Percentiles rank a stretch among this genome's conserved stretches.
Conservation (phyloP, 2,797 vertebrate species). For the Harpagifer antarcticus region DNA sequence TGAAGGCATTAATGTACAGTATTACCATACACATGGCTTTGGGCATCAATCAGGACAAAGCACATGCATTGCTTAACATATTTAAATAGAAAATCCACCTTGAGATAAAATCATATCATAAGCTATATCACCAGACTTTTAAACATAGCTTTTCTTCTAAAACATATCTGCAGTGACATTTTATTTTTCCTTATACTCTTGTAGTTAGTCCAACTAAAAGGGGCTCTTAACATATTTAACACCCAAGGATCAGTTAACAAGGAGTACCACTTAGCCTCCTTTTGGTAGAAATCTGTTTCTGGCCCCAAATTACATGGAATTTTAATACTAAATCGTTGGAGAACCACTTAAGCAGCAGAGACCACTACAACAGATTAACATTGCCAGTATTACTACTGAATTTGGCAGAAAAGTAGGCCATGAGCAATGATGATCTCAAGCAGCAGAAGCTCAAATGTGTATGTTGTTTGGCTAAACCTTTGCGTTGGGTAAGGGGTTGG, state of each 20-base stretch:
- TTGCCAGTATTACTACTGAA: neutral
- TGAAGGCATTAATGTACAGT: constrained; percentile 39
- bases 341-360: neutral
- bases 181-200: no score
- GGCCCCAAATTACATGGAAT: neutral
- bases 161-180: neutral
- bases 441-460: neutral
- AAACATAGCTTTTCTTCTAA: no score
- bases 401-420: neutral
- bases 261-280: neutral
- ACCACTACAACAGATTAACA: neutral
- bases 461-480: neutral
- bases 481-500: neutral
- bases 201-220: neutral
- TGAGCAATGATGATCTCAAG: neutral
- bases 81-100: neutral
- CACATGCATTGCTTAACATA: neutral
- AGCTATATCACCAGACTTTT: neutral
- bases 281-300: no score
- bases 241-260: neutral
- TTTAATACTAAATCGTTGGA: neutral
- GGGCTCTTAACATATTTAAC: neutral
- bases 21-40: constrained; percentile 5
- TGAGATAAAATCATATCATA: neutral
- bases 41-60: neutral